Evolutionary conservation across 2,797 vertebrate genomes (phyloP).

Genomic region (Acanthiza pusilla): DNA sequence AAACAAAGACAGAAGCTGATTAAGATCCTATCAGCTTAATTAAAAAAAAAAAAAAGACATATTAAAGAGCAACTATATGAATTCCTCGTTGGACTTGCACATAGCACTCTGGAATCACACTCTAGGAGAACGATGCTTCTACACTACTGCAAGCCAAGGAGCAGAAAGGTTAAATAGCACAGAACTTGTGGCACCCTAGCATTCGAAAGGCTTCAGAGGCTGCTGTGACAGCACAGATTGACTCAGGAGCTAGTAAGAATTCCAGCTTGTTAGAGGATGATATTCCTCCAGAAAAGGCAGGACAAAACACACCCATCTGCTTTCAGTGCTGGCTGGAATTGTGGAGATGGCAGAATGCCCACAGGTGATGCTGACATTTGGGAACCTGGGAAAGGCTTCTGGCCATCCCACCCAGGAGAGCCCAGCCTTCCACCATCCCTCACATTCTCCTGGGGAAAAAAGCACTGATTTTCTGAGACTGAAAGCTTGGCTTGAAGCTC

Average conservation of each 20-base stretch:
- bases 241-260: not conserved
- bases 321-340: not conserved
- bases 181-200: not conserved
- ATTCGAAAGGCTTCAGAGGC: not conserved
- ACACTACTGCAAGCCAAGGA: not conserved
- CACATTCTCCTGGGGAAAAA: accelerated
- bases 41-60: not conserved
- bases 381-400: not conserved
- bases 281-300: not conserved
- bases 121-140: not conserved
- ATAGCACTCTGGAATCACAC: not conserved
- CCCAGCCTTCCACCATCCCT: not conserved
- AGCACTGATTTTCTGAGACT: not conserved
- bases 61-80: not conserved
- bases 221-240: not conserved
- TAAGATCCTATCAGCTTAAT: not conserved
- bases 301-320: accelerated
- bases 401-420: not conserved
- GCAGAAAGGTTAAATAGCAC: not conserved
- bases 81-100: not conserved
- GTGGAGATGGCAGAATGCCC: not conserved
- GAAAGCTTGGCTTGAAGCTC: not conserved
- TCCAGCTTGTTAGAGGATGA: not conserved
- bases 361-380: not conserved
- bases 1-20: not conserved